Evolutionary conservation across 2,888 invertebrate genomes (phyloP).

Genomic region (Lithophane ornitopus): DNA sequence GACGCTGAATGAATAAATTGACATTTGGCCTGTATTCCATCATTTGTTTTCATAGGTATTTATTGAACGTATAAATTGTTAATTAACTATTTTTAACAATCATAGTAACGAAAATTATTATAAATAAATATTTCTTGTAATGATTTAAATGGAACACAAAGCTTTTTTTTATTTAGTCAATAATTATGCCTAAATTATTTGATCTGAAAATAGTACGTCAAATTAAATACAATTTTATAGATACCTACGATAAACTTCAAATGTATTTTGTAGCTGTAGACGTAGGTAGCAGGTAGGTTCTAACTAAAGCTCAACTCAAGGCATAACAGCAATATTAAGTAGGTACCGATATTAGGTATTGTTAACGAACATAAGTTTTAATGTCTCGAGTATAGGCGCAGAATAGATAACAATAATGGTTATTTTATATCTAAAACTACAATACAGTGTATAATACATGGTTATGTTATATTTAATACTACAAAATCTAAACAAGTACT

Average conservation of each 20-base stretch:
- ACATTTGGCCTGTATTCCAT: slow-evolving; percentile 73
- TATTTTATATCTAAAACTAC: slow-evolving; percentile 1
- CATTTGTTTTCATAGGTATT: slow-evolving; percentile 67
- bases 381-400: slow-evolving; percentile 10
- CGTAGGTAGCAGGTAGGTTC: not conserved
- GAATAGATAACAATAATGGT: slow-evolving; percentile 18
- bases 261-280: not conserved
- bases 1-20: slow-evolving; percentile 81
- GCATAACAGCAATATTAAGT: not conserved
- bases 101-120: not conserved
- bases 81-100: slow-evolving; percentile 1
- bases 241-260: not conserved
- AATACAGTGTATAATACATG: not conserved
- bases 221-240: not conserved
- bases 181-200: not conserved
- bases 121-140: not conserved
- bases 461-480: not conserved
- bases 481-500: not conserved
- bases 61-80: slow-evolving; percentile 21
- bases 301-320: not conserved
- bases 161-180: not conserved
- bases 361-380: slow-evolving; percentile 19
- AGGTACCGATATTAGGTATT: not conserved
- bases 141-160: slow-evolving; percentile 1
- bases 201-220: not conserved